Conservation (phyloP, 2,797 vertebrate genomes). For the Pachyuromys duprasi region DNA sequence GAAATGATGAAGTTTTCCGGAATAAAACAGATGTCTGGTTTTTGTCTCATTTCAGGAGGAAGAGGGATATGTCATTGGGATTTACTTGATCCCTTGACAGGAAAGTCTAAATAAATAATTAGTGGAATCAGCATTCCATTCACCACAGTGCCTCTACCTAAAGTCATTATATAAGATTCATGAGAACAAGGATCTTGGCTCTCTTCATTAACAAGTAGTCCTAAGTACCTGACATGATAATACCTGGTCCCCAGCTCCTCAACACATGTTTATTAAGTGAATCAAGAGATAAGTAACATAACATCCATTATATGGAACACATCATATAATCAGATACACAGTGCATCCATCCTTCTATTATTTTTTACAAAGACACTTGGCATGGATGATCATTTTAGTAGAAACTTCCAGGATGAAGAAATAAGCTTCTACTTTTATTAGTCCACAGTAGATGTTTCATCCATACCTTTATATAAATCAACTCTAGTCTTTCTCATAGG, state of each 20-base stretch:
- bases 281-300: neutral
- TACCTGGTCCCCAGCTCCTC: neutral
- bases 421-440: neutral
- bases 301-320: neutral
- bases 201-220: neutral
- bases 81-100: conserved; percentile 4
- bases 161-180: neutral
- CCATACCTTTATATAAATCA: neutral
- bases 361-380: neutral
- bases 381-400: neutral
- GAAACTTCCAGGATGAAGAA: neutral
- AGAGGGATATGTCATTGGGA: conserved; percentile 9
- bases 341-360: neutral
- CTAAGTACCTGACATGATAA: neutral
- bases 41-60: conserved; percentile 34
- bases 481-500: neutral
- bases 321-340: neutral
- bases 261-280: neutral
- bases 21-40: conserved; percentile 66
- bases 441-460: neutral
- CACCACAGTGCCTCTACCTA: neutral
- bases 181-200: neutral
- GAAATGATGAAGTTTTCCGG: conserved; percentile 64
- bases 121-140: neutral
- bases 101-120: conserved; percentile 33